A percentile compares a stretch with the other conserved stretches of the same genome.
These are phyloP conservation scores for Electrona antarctica DNA, from an alignment of 2,113 vertebrate species.

Conservation along the genomic window DNA sequence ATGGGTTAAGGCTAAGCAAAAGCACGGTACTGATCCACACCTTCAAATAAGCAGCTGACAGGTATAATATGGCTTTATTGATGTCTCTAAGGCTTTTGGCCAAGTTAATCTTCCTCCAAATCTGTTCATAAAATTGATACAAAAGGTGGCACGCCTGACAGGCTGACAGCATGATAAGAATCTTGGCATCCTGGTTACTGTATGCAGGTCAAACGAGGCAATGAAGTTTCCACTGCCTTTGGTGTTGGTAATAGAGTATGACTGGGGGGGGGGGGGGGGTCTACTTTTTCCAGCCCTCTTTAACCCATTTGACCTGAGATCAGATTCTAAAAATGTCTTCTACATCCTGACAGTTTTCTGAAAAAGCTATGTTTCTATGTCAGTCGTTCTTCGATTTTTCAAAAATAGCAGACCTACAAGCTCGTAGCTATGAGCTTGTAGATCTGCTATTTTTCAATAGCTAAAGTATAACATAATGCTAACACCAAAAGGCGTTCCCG, in stretches of 20 bases:
- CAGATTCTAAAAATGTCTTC: too few relatives aligned
- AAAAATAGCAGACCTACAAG: too few relatives aligned
- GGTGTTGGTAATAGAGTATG: not conserved
- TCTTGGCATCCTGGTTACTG: not conserved
- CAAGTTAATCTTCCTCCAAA: not conserved
- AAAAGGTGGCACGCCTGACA: not conserved
- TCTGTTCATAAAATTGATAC: not conserved
- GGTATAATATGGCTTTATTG: not conserved
- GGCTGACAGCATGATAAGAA: not conserved
- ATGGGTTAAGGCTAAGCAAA: not conserved
- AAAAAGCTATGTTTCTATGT: too few relatives aligned
- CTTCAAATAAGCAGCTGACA: not conserved
- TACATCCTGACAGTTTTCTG: too few relatives aligned
- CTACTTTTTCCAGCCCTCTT: not conserved
- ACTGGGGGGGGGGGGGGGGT: not conserved
- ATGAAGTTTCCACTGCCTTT: not conserved
- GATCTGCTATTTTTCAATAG: too few relatives aligned
- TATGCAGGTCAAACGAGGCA: not conserved
- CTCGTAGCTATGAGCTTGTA: too few relatives aligned
- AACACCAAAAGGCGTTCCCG: too few relatives aligned
- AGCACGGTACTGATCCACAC: not conserved
- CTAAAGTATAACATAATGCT: too few relatives aligned
- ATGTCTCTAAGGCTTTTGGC: not conserved
- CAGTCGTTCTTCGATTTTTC: too few relatives aligned
- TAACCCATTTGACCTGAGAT: too few relatives aligned